Conservation (phyloP, 2,888 invertebrate species). For the Netelia virgata region DNA sequence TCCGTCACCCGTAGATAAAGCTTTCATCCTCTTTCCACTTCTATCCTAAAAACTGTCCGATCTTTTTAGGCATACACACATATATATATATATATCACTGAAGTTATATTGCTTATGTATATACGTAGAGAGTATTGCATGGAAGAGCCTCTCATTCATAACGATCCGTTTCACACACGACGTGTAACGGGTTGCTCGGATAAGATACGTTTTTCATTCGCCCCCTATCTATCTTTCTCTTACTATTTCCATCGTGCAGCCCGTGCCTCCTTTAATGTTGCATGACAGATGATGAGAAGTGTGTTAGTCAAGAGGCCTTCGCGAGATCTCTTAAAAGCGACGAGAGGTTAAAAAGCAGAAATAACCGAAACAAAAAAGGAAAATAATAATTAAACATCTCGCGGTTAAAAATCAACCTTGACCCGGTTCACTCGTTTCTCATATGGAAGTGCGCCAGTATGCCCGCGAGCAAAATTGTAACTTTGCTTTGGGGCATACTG, state of each 20-base stretch:
- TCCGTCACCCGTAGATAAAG: constrained; percentile 14
- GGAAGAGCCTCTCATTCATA: constrained; percentile 45
- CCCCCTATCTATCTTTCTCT: not conserved
- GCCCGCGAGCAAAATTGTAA: not conserved
- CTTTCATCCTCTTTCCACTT: constrained; percentile 7
- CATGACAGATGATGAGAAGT: constrained; percentile 20
- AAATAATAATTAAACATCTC: constrained; percentile 8
- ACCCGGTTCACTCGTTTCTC: not conserved
- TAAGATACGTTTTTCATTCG: constrained; percentile 26
- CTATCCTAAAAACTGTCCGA: not conserved
- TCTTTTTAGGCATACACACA: not conserved
- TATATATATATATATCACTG: constrained; percentile 7
- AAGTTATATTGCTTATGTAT: not conserved
- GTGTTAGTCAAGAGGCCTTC: constrained; percentile 1
- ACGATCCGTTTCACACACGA: constrained; percentile 48
- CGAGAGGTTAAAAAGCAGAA: not conserved
- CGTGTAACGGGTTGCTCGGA: constrained; percentile 6
- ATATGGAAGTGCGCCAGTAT: not conserved
- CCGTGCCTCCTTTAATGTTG: constrained; percentile 34
- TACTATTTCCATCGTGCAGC: constrained; percentile 28
- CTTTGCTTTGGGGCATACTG: not conserved
- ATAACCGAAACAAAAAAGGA: constrained; percentile 24
- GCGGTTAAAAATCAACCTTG: constrained; percentile 44
- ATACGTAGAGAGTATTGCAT: not conserved
- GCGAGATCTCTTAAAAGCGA: constrained; percentile 25